These are phyloP conservation scores for Theretra japonica DNA, from an alignment of 2,888 invertebrate genomes.

Conservation along the genomic window DNA sequence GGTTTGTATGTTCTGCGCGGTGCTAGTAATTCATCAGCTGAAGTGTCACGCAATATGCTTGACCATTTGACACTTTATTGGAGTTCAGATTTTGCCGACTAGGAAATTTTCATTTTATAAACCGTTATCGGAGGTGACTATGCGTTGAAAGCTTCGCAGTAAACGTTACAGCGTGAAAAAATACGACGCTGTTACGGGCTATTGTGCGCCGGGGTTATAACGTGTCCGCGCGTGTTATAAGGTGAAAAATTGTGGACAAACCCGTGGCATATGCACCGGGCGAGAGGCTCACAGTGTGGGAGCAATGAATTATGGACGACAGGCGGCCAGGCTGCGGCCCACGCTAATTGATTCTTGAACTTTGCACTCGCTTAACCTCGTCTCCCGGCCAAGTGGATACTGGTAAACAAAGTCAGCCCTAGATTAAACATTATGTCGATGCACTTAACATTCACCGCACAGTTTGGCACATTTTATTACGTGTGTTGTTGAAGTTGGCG, in stretches of 20 bases:
- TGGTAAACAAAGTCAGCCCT: not conserved
- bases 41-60: not conserved
- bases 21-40: too few species aligned
- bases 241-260: not conserved
- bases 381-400: constrained; percentile 29
- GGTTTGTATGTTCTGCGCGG: too few species aligned
- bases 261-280: constrained; percentile 30
- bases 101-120: constrained; percentile 10
- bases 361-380: constrained; percentile 51
- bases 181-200: not conserved
- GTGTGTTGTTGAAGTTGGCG: not conserved
- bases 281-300: constrained; percentile 52
- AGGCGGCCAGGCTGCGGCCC: constrained; percentile 38
- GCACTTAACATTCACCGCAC: constrained; percentile 2
- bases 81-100: not conserved
- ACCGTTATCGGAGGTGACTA: not conserved
- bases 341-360: constrained; percentile 69
- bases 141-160: constrained; percentile 1
- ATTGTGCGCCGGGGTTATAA: constrained; percentile 10
- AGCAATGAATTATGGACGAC: constrained; percentile 66
- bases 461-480: constrained; percentile 2
- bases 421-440: constrained; percentile 3
- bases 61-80: not conserved
- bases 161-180: constrained; percentile 10
- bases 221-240: constrained; percentile 1